Conservation (phyloP, 2,113 vertebrate species). For the Microtus montanus region DNA sequence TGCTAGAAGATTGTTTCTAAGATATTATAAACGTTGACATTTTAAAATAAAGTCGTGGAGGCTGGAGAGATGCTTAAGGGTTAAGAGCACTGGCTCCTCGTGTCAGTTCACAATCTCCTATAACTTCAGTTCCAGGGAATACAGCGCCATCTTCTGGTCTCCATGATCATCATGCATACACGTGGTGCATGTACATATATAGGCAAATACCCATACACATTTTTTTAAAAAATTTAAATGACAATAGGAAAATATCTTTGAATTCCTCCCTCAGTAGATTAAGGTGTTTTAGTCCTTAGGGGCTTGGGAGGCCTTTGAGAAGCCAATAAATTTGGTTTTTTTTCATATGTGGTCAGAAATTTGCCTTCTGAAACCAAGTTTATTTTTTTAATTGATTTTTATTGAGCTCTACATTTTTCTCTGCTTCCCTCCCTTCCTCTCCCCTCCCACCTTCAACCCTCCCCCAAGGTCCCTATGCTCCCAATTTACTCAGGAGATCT, state of each 20-base stretch:
- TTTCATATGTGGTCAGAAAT: neutral
- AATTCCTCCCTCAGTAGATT: neutral
- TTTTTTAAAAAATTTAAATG: neutral
- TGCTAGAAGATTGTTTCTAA: slow-evolving; percentile 17
- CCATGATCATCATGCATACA: neutral
- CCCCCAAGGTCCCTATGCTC: no score
- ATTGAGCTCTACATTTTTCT: no score
- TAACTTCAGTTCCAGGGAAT: neutral
- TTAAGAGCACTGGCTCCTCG: neutral
- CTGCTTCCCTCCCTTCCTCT: no score
- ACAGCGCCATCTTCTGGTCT: neutral
- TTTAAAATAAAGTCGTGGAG: neutral
- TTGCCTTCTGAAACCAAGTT: neutral
- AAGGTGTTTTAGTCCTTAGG: neutral
- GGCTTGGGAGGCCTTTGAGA: neutral
- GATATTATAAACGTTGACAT: neutral
- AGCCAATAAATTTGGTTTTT: neutral
- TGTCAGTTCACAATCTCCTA: no score
- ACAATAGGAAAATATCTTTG: neutral
- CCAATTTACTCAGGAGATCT: no score
- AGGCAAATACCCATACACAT: neutral
- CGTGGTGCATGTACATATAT: neutral
- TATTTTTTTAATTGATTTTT: no score
- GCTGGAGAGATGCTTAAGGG: neutral
- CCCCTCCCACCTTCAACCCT: no score